phyloP scores from a whole-genome alignment of 2,113 vertebrate species.

The Sander vitreus region DNA sequence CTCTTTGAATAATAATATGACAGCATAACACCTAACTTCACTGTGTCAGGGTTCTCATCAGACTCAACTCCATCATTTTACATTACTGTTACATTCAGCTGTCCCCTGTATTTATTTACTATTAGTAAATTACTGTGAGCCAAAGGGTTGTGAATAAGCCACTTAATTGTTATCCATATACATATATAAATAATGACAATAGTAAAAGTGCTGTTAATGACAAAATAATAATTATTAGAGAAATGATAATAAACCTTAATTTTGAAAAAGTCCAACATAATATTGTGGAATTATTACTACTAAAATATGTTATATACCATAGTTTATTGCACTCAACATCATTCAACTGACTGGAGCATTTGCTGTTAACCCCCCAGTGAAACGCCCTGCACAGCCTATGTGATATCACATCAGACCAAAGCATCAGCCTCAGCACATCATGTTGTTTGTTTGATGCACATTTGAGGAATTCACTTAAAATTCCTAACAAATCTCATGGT shows the following conservation, averaged over 20 bases:
- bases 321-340: background rate
- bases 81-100: too few species aligned
- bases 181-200: background rate
- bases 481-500: background rate
- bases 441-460: slow-evolving; percentile 38
- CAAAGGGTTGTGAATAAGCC: background rate
- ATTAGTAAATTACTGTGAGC: background rate
- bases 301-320: background rate
- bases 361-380: background rate
- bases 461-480: background rate
- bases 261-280: background rate
- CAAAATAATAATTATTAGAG: background rate
- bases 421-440: slow-evolving; percentile 1
- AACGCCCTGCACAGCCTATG: too few species aligned
- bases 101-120: too few species aligned
- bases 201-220: too few species aligned
- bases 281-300: background rate
- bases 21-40: background rate
- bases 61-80: background rate
- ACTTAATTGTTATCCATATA: too few species aligned
- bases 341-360: background rate
- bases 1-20: background rate
- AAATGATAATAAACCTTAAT: background rate
- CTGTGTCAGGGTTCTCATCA: background rate
- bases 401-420: slow-evolving; percentile 2